phyloP scores from a whole-genome alignment of 2,888 invertebrate species.

The Atrina japonica region DNA sequence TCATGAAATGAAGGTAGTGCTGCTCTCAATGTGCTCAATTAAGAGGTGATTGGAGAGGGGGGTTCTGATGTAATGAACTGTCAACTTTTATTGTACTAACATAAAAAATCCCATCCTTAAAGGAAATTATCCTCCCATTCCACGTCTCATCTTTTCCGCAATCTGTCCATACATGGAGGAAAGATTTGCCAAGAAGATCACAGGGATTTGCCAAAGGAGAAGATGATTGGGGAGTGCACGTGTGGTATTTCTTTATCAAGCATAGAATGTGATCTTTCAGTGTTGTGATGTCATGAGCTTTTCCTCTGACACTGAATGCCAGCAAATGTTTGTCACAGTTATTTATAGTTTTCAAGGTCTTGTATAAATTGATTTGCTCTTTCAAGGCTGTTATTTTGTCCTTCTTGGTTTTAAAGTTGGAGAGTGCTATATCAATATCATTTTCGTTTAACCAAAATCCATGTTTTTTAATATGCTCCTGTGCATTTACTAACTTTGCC shows the following conservation, averaged over 20 bases:
- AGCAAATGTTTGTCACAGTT: too few species aligned
- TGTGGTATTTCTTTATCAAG: conserved; percentile 4
- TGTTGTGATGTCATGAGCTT: background rate
- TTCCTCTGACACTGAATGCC: background rate
- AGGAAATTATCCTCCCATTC: conserved; percentile 14
- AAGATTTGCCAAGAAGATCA: background rate
- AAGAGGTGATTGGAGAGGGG: conserved; percentile 4
- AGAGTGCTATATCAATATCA: too few species aligned
- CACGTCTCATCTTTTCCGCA: background rate
- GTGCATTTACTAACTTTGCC: too few species aligned
- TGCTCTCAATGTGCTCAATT: conserved; percentile 1
- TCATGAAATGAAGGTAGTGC: too few species aligned
- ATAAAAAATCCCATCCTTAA: background rate
- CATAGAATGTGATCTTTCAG: background rate
- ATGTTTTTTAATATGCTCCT: too few species aligned
- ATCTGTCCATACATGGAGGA: conserved; percentile 3
- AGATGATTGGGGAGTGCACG: conserved; percentile 4
- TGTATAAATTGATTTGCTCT: too few species aligned
- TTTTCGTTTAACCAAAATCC: too few species aligned
- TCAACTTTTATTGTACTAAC: conserved; percentile 8
- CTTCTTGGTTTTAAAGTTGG: too few species aligned
- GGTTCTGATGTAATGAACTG: conserved; percentile 1
- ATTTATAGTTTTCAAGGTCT: too few species aligned
- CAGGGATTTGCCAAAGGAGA: conserved; percentile 1
- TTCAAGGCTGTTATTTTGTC: too few species aligned